These are phyloP conservation scores for Telmatherina bonti DNA, from an alignment of 2,797 vertebrate genomes.

Conservation along the genomic window DNA sequence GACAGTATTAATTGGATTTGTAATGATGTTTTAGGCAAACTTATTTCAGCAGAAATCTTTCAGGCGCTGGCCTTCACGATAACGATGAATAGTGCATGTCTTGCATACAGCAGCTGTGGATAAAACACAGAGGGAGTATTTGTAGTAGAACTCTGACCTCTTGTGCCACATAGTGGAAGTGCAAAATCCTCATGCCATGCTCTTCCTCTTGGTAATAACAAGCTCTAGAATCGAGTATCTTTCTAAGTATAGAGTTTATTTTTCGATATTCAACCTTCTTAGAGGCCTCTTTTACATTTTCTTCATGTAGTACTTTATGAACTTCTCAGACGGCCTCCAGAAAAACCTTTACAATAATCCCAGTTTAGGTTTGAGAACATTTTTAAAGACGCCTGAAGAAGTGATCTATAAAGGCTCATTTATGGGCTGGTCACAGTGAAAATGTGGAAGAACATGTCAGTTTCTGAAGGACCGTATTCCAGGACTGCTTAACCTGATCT, in stretches of 20 bases:
- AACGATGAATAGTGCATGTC: slow-evolving; percentile 60
- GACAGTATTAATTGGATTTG: slow-evolving; percentile 80
- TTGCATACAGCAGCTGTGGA: slow-evolving; percentile 48
- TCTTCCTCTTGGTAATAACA: slow-evolving; percentile 8
- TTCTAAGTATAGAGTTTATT: slow-evolving; percentile 52
- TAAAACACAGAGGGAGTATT: slow-evolving; percentile 50
- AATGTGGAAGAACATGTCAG: slow-evolving; percentile 36
- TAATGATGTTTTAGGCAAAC: slow-evolving; percentile 81
- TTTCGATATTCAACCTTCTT: slow-evolving; percentile 41
- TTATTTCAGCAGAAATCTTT: slow-evolving; percentile 78
- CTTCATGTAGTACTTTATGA: slow-evolving; percentile 34
- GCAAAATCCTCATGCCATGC: slow-evolving; percentile 49
- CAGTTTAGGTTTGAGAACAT: slow-evolving; percentile 23
- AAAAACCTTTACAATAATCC: slow-evolving; percentile 28
- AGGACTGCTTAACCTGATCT: slow-evolving; percentile 9
- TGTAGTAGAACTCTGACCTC: slow-evolving; percentile 83
- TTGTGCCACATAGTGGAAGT: slow-evolving; percentile 76
- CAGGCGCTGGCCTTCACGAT: slow-evolving; percentile 63
- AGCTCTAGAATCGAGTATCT: slow-evolving; percentile 48
- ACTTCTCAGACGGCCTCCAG: slow-evolving; percentile 32
- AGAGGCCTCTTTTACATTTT: slow-evolving; percentile 35
- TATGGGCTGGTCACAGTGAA: slow-evolving; percentile 37
- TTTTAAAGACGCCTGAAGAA: slow-evolving; percentile 53
- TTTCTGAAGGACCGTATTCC: slow-evolving; percentile 33
- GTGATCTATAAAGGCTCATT: slow-evolving; percentile 48